Evolutionary conservation across 2,888 invertebrate species (phyloP), one percentile per base, ranked within the genome.

Genomic region (Frankliniella fusca): DNA sequence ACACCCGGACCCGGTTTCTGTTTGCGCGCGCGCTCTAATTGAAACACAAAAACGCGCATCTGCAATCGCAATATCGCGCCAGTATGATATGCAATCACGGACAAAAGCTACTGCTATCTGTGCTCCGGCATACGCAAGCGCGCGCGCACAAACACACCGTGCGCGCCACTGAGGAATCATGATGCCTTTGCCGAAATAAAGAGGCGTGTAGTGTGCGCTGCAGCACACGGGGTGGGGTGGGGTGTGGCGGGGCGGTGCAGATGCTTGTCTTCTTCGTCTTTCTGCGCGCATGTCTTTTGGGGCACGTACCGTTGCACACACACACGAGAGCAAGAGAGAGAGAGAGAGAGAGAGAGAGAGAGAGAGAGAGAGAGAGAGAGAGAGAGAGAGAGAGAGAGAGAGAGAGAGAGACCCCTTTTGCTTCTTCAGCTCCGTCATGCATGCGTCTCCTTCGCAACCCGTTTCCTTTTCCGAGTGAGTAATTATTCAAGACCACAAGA

Each of bases 401-500:
- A n/a, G n/a, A n/a, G n/a, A n/a, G n/a, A n/a, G n/a, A n/a, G 38
- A 61, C n/a, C 61, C 61, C 54, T 54, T 61, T 61, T 61, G 61
- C 61, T 18, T 38, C 38, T 38, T 38, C 38, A 15, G 54, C 54
- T 54, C 18, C 54, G 20, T 15, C 23, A 27, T 23, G 70, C 12
- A 76, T 27, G 27, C 11, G 70, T 5, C n/a, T 20, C 70, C 70
- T 27, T 76, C 54, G 70, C 70, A 76, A 76, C 70, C 70, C 70
- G 70, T 76, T 76, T 76, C 70, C 70, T 27, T 27, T 76, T 76
- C 70, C 23, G 27, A 18, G 20, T 61, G 61, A 18, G 61, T 61
- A 61, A 61, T 61, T 61, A 61, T n/a, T 61, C 61, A 61, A 61
- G 61, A n/a, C 61, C 20, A 61, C n/a, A 61, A 61, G n/a, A n/a